Base-by-base conservation (phyloP, 2,888 invertebrate genomes). In the Polyploca ridens region DNA sequence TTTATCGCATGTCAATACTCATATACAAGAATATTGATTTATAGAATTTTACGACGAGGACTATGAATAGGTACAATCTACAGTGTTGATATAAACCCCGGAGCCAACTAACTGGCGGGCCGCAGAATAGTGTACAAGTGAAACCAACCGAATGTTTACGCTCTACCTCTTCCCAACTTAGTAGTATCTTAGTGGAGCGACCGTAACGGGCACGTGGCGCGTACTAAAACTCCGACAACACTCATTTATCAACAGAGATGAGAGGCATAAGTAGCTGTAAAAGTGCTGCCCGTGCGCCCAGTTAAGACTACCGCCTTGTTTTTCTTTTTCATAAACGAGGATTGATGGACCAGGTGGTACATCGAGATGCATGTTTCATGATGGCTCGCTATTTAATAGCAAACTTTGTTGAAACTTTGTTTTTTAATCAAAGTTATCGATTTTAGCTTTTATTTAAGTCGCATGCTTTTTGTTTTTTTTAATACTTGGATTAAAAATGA, bases 171-270 rank as follows among this genome's bases (percentile, higher is more conserved):
- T 70, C 63, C 63, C 68, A 76, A 84, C 73, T 78, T 76, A 73
- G 79, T 76, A 73, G 79, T 82, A 79, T 81, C 85, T 78, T 70
- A 76, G 66, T 66, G 58, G 69, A 68, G 65, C 72, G 81, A 76
- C 78, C 84, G 83, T 90, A 88, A 87, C 82, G 72, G 75, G 83
- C 91, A 92, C 86, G 84, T 85, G 91, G 86, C 83, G 79, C 79
- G 72, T 77, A 79, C 83, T 84, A 69, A 84, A 89, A 89, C 86
- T 89, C 82, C 73, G 77, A 82, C 82, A 87, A 89, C 87, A 85
- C 85, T 87, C 90, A 88, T 92, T 91, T 90, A 90, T 92, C 90
- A 90, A 75, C 68, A 76, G 77, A 85, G 86, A 88, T 86, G 90
- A 89, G 86, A 83, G 81, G 83, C 83, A 84, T 85, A 85, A 86